phyloP scores from a whole-genome alignment of 1,140 invertebrate genomes.

The Hypsibius dujardini region DNA sequence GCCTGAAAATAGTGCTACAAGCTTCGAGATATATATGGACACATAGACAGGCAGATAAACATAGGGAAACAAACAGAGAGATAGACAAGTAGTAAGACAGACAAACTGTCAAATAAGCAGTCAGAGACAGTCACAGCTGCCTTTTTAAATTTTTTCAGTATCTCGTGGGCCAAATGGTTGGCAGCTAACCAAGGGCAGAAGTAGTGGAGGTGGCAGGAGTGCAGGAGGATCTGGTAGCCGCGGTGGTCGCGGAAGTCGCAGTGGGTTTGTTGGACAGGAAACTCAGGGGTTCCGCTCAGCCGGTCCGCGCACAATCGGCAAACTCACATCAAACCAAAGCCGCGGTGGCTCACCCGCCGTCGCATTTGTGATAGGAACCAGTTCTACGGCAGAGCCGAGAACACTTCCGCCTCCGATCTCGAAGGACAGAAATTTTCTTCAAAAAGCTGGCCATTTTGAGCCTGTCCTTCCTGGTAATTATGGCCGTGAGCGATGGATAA shows the following conservation, averaged over 20 bases:
- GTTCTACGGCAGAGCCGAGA: neutral
- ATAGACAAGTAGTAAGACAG: too few relatives aligned
- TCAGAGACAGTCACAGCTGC: too few relatives aligned
- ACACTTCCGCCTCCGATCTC: conserved; percentile 1
- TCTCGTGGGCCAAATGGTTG: too few relatives aligned
- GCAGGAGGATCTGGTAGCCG: neutral
- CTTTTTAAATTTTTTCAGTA: too few relatives aligned
- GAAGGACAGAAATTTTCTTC: neutral
- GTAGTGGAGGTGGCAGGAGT: neutral
- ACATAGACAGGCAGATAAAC: too few relatives aligned
- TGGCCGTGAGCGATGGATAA: neutral
- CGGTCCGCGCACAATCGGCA: neutral
- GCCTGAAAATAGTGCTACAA: neutral
- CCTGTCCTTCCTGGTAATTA: neutral
- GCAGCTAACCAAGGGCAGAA: too few relatives aligned
- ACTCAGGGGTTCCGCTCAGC: neutral
- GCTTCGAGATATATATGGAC: too few relatives aligned
- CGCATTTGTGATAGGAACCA: neutral
- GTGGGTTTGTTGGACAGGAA: neutral
- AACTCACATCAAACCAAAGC: neutral
- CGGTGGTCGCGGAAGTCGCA: neutral
- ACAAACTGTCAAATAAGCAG: too few relatives aligned
- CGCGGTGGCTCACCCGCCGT: neutral
- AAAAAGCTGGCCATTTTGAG: neutral
- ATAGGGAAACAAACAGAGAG: too few relatives aligned